These are phyloP conservation scores for Paraplagusia blochii DNA, from an alignment of 2,113 vertebrate species.

Conservation along the genomic window DNA sequence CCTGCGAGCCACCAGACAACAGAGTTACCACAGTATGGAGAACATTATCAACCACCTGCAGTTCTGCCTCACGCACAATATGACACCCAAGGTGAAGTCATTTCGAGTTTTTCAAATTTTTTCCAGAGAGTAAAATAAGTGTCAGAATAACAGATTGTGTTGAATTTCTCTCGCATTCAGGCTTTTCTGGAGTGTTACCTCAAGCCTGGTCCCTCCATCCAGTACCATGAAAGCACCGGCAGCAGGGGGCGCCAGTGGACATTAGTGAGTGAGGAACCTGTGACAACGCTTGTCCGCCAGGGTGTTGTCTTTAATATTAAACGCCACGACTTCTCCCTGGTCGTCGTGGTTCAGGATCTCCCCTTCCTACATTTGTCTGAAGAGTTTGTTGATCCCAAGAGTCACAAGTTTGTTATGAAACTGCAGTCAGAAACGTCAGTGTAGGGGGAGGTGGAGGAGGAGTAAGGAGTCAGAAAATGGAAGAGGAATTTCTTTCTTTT, in stretches of 20 bases:
- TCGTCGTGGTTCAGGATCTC: slow-evolving; percentile 85
- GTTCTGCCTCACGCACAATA: slow-evolving; percentile 94
- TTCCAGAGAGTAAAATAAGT: too few relatives aligned
- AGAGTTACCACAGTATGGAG: slow-evolving; percentile 95
- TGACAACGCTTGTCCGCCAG: slow-evolving; percentile 82
- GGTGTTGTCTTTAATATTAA: slow-evolving; percentile 86
- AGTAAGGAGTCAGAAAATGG: not conserved
- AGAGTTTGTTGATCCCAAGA: slow-evolving; percentile 94
- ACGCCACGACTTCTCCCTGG: slow-evolving; percentile 88
- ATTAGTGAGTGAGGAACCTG: slow-evolving; percentile 89
- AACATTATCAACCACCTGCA: slow-evolving; percentile 92
- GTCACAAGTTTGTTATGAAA: slow-evolving; percentile 95
- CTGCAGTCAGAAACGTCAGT: slow-evolving; percentile 94
- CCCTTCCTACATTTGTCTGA: slow-evolving; percentile 88
- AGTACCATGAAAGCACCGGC: slow-evolving; percentile 83
- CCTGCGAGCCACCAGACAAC: slow-evolving; percentile 90
- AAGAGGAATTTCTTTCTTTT: not conserved
- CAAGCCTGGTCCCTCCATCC: slow-evolving; percentile 85
- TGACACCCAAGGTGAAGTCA: slow-evolving; percentile 97
- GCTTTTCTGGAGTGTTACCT: slow-evolving; percentile 92
- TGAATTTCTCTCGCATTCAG: slow-evolving; percentile 31
- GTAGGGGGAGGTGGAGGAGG: slow-evolving; percentile 38
- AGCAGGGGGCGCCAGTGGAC: slow-evolving; percentile 90
- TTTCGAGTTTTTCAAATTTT: too few relatives aligned
- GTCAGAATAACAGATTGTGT: too few relatives aligned